These are phyloP conservation scores for Archivesica marissinica DNA, from an alignment of 1,140 invertebrate genomes.

Conservation along the genomic window DNA sequence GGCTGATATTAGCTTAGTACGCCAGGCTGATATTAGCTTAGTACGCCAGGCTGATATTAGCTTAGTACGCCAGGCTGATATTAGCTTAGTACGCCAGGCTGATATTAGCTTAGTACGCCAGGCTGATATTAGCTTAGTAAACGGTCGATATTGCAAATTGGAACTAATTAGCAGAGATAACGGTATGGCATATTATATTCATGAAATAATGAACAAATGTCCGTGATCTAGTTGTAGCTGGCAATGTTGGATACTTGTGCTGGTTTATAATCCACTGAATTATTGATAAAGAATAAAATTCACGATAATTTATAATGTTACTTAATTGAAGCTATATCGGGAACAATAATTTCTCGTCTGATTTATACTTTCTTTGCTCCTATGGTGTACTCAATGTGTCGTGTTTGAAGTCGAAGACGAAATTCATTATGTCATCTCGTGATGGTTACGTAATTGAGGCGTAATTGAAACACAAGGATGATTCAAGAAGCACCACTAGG, in stretches of 20 bases:
- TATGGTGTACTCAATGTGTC: not conserved
- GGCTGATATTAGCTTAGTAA: not conserved
- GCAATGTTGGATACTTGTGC: no score
- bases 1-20: no score
- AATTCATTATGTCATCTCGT: not conserved
- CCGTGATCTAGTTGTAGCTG: not conserved
- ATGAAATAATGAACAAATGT: not conserved
- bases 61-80: not conserved
- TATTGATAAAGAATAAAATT: conserved; percentile 6
- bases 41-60: not conserved
- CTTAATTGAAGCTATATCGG: not conserved
- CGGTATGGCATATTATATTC: not conserved
- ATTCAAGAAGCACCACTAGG: not conserved
- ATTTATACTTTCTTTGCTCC: conserved; percentile 7
- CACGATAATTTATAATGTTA: not conserved
- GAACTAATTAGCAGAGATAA: not conserved
- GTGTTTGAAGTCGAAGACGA: not conserved
- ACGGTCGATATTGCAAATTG: not conserved
- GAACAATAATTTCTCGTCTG: not conserved
- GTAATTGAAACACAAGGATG: not conserved
- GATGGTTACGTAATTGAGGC: not conserved
- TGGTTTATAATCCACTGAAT: not conserved
- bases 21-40: no score
- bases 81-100: not conserved
- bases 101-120: not conserved